Base-by-base conservation (phyloP, 2,113 vertebrate genomes). In the Gadus chalcogrammus region DNA sequence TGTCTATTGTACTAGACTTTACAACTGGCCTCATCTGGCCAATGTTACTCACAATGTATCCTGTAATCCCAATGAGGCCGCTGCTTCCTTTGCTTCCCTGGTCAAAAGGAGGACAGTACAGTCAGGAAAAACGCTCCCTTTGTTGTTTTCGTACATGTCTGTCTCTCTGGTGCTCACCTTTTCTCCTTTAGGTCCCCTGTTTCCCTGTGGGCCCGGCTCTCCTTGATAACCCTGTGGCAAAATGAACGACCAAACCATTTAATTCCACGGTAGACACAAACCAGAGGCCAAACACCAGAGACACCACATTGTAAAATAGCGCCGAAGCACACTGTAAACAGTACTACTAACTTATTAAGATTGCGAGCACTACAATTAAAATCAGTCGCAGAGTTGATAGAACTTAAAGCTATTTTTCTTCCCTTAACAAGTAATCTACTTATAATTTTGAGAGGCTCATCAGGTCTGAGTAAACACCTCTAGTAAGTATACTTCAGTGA, bases 171-270 rank as follows among this genome's bases (percentile, higher is more conserved):
- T 24, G 13, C 64, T 69, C 55, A 92, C 92, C 90, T 90, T 90
- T 35, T 81, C 15, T 66, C 91, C 92, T 59, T 88, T 90, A 38
- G 8, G 38, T 48, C 87, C 92, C 80, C 81, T 86, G 61, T 71
- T 62, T 59, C 92, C 92, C 60, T 88, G 90, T 16, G 78, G 82
- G 20, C 91, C 91, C 0, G 61, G 68, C 27, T 93, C 91, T 1
- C 92, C 91, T 35, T 84, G 67, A 70, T 91, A 92, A 73, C 92
- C 92, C 92, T 93, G 1, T 58, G 65, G 3, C 71, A 77, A 5
- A 16, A 64, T 1, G 1, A 1, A 58, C 17, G 8, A 22, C 11
- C 3, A 17, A 48, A 13, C 27, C 3, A 67, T 53, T 67, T 24
- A 6, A 11, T 53, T 17, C 24, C 24, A 67, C 15, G 15, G 18